Base-by-base conservation (phyloP, 2,888 invertebrate species). In the Lithophane socia region DNA sequence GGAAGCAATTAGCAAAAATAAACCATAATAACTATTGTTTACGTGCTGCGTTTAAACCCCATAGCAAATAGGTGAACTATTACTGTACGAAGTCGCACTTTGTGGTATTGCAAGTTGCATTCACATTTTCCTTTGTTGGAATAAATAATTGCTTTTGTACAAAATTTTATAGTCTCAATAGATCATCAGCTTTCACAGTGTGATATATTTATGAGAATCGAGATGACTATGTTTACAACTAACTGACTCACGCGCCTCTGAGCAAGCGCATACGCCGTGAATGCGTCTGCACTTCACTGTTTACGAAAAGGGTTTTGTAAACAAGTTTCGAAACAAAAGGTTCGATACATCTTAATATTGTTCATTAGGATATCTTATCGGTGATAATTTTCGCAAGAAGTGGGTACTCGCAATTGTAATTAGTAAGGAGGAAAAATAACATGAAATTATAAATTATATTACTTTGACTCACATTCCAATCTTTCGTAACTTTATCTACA, bases 161-260 rank as follows among this genome's bases (percentile, higher is more conserved):
- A 64, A 73, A 60, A 60, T 24, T 13, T 42, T 67, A 54, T 47
- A n/a, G 64, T 29, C 47, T 37, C 24, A 37, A 66, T 80, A 65
- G 29, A 80, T 80, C 80, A 77, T 63, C 56, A 70, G 60, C 60
- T 79, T 83, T 79, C 49, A 65, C 29, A 21, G 18, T 58, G 18
- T 56, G 49, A 73, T 73, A 73, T 71, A 72, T 84, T 80, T 80
- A 72, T 63, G 63, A 75, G 16, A 29, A 47, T 56, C 37, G 63
- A 65, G 24, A 76, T 42, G 63, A 72, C 56, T 74, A 79, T 75
- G 79, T 79, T 84, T 83, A 82, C 64, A 74, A 74, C 47, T 47
- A 65, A 74, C 37, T 83, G 84, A 80, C 52, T 74, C 84, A 84
- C 76, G n/a, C 49, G 37, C 56, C 21, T 69, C 63, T 64, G 65